phyloP scores from a whole-genome alignment of 92 coral and sea anemone species.

The Zoanthus gigantus region DNA sequence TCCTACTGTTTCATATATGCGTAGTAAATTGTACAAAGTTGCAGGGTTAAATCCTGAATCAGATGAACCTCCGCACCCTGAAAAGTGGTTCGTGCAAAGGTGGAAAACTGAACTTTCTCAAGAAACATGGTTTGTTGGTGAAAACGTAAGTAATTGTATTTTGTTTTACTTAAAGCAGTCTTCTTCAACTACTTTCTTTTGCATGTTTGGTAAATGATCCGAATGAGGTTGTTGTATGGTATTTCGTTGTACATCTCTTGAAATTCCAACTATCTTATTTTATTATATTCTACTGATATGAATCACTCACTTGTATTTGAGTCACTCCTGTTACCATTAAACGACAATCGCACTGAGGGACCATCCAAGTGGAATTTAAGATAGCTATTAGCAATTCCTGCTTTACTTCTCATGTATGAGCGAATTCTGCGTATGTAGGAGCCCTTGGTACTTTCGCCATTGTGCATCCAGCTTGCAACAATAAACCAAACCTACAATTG shows the following conservation, averaged over 20 bases:
- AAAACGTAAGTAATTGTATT: too few relatives aligned
- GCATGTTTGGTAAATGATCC: too few relatives aligned
- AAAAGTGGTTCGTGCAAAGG: too few relatives aligned
- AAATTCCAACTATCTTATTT: background rate
- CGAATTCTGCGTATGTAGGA: background rate
- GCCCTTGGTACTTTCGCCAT: background rate
- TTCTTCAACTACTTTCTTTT: too few relatives aligned
- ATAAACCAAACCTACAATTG: background rate
- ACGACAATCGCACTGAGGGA: background rate
- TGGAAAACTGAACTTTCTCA: too few relatives aligned
- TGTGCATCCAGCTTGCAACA: background rate
- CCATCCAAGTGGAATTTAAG: conserved; percentile 13
- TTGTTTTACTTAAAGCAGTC: too few relatives aligned
- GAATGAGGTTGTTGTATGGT: too few relatives aligned
- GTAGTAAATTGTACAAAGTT: too few relatives aligned
- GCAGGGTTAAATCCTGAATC: too few relatives aligned
- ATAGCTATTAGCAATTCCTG: background rate
- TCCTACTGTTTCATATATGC: too few relatives aligned
- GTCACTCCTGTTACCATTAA: conserved; percentile 16
- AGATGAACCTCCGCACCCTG: too few relatives aligned
- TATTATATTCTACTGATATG: background rate
- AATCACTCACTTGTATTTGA: conserved; percentile 8
- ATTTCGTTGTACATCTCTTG: background rate
- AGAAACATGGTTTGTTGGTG: too few relatives aligned
- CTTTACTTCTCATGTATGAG: background rate